These are phyloP conservation scores for Mus spicilegus DNA, from an alignment of 2,113 vertebrate genomes.

Conservation along the genomic window DNA sequence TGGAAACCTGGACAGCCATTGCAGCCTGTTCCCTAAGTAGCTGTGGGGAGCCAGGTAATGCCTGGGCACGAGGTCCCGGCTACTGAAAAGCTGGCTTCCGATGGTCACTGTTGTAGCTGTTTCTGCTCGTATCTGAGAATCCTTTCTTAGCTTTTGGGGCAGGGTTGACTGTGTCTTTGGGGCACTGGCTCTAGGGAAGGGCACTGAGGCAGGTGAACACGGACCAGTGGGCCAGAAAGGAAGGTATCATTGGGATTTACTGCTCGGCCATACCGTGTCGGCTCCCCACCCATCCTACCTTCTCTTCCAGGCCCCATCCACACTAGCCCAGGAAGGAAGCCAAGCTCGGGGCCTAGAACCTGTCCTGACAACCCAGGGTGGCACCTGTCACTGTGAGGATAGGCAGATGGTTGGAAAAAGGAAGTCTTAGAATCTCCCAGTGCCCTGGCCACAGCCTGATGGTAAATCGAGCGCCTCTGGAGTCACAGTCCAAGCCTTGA, in stretches of 20 bases:
- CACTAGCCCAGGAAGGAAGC: neutral
- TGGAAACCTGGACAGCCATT: neutral
- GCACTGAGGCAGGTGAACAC: neutral
- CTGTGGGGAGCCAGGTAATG: too few species aligned
- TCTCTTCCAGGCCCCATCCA: neutral
- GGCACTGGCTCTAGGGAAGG: neutral
- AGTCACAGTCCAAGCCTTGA: neutral
- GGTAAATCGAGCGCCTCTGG: neutral
- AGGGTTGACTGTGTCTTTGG: neutral
- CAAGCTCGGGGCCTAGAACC: neutral
- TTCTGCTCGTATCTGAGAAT: neutral
- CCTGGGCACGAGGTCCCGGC: neutral
- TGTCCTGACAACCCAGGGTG: too few species aligned
- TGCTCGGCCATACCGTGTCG: neutral
- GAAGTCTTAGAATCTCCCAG: neutral
- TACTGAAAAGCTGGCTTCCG: neutral
- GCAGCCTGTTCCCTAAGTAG: neutral
- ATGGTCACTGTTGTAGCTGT: neutral
- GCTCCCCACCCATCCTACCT: rapidly evolving
- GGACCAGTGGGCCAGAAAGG: neutral
- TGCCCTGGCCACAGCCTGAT: neutral
- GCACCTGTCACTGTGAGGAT: neutral
- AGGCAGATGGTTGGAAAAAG: neutral
- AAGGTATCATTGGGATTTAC: neutral
- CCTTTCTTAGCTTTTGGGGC: neutral